Evolutionary conservation across 2,888 invertebrate species (phyloP).

Genomic region (Entomobrya proxima): DNA sequence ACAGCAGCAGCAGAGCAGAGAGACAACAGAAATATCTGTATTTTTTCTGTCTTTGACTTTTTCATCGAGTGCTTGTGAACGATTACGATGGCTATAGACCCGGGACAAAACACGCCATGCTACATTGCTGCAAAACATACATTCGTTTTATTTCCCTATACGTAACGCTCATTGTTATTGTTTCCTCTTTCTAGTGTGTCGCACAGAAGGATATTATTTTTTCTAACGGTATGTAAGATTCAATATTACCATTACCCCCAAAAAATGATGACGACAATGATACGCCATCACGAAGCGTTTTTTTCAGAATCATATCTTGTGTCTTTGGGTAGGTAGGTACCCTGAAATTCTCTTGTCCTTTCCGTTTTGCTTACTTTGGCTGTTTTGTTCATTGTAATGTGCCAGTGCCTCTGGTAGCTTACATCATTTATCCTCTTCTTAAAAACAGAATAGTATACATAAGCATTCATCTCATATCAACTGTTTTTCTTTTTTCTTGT

Average conservation of each 20-base stretch:
- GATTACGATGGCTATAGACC: too few relatives aligned
- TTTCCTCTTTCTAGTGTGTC: too few relatives aligned
- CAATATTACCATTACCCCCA: background rate
- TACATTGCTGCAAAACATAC: too few relatives aligned
- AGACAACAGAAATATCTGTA: too few relatives aligned
- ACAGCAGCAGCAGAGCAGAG: too few relatives aligned
- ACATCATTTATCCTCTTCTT: background rate
- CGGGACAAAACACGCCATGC: too few relatives aligned
- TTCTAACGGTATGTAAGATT: too few relatives aligned
- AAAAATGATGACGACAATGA: background rate
- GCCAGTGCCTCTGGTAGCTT: background rate
- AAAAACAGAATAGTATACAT: background rate
- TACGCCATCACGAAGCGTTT: background rate
- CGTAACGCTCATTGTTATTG: too few relatives aligned
- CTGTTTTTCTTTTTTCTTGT: background rate
- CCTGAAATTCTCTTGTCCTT: background rate
- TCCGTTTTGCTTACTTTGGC: background rate
- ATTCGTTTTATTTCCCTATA: too few relatives aligned
- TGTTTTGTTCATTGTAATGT: background rate
- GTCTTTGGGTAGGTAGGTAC: background rate
- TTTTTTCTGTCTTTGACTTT: too few relatives aligned
- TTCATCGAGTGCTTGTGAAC: too few relatives aligned
- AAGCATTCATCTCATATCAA: constrained; percentile 4
- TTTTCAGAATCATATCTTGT: background rate
- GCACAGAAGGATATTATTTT: too few relatives aligned